A percentile compares a stretch with the other conserved stretches of the same genome.
These are phyloP conservation scores for Cyclargus thomasi DNA, from an alignment of 1,140 invertebrate genomes.

Conservation along the genomic window DNA sequence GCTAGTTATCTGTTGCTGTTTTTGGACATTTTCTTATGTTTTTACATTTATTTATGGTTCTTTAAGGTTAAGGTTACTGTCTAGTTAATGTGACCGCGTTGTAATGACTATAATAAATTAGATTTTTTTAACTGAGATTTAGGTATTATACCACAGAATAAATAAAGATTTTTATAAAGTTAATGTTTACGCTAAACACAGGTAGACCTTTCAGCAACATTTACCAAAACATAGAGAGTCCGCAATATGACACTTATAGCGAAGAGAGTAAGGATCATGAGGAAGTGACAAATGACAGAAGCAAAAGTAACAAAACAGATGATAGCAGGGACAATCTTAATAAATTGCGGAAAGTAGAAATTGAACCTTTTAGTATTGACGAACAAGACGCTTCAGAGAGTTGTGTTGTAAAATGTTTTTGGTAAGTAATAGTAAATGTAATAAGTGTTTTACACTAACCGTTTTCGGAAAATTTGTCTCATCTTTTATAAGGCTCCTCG, in stretches of 20 bases:
- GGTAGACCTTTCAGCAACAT: constrained; percentile 4
- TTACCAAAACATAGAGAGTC: neutral
- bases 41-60: too few species aligned
- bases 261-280: constrained; percentile 3
- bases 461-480: too few species aligned
- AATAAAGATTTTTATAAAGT: too few species aligned
- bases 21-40: too few species aligned
- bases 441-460: too few species aligned
- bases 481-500: too few species aligned
- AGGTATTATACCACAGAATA: too few species aligned
- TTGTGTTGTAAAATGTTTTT: constrained; percentile 6
- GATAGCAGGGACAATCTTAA: neutral
- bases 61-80: too few species aligned
- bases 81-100: too few species aligned
- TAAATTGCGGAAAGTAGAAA: neutral
- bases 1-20: too few species aligned
- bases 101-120: too few species aligned
- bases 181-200: neutral
- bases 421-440: neutral
- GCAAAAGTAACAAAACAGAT: neutral
- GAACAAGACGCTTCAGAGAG: neutral
- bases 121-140: too few species aligned
- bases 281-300: neutral
- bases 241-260: neutral
- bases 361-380: neutral